Percentiles rank a stretch among this genome's conserved stretches.
phyloP scores from a whole-genome alignment of 2,797 vertebrate species.

The Chelmon rostratus region DNA sequence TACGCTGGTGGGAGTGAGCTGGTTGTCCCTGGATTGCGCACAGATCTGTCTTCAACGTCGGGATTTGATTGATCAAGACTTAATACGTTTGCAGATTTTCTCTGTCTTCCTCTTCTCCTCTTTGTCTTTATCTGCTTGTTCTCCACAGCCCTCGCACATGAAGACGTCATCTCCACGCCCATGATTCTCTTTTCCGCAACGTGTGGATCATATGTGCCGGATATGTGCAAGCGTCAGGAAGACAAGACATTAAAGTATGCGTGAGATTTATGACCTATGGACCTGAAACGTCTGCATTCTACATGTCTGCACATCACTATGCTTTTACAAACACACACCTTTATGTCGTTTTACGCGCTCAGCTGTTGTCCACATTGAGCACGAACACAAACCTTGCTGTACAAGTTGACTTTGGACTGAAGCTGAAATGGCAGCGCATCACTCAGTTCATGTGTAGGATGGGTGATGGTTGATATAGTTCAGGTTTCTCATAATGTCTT shows the following conservation, averaged over 20 bases:
- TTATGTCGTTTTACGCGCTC: constrained; percentile 39
- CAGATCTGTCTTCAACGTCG: constrained; percentile 25
- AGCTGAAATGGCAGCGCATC: constrained; percentile 46
- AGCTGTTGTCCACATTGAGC: constrained; percentile 54
- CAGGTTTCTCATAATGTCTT: constrained; percentile 63
- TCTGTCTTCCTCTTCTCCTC: constrained; percentile 56
- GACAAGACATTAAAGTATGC: constrained; percentile 31
- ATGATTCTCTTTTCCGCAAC: constrained; percentile 19
- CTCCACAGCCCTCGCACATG: constrained; percentile 19
- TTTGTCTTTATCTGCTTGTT: constrained; percentile 32
- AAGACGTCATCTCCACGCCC: constrained; percentile 25
- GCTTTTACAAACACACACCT: constrained; percentile 43
- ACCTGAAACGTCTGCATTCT: constrained; percentile 52
- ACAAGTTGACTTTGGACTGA: constrained; percentile 58
- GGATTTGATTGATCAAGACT: constrained; percentile 42
- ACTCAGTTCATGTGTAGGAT: constrained; percentile 39
- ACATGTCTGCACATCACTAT: constrained; percentile 28
- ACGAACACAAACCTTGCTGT: constrained; percentile 52
- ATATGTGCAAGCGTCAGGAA: constrained; percentile 44
- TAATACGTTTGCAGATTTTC: constrained; percentile 47
- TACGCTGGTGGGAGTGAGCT: constrained; percentile 24
- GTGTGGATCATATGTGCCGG: constrained; percentile 33
- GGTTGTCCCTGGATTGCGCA: constrained; percentile 41
- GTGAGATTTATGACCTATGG: constrained; percentile 33
- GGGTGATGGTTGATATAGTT: constrained; percentile 62